Percentiles rank a stretch among this genome's conserved stretches.
phyloP scores from a whole-genome alignment of 2,888 invertebrate genomes.

The Athalia rosae region DNA sequence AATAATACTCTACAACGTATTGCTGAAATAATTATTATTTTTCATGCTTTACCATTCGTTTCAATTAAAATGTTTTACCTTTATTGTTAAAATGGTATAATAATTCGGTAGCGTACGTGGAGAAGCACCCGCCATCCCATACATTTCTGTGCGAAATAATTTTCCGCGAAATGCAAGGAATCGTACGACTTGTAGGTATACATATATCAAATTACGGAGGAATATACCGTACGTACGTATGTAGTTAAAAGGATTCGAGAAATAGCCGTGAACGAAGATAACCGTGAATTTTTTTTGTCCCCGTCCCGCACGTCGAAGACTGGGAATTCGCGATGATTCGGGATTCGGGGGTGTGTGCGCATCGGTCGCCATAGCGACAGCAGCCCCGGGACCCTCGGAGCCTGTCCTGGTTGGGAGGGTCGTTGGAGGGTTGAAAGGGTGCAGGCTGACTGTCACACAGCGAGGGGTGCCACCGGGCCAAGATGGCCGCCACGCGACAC shows the following conservation, averaged over 20 bases:
- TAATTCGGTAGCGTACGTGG: no score
- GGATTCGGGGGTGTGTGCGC: conserved; percentile 67
- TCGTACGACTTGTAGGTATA: no score
- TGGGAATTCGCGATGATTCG: conserved; percentile 53
- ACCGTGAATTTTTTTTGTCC: background rate
- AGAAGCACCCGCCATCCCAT: no score
- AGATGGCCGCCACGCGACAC: conserved; percentile 72
- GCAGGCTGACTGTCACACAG: conserved; percentile 46
- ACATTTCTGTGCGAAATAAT: no score
- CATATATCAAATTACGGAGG: no score
- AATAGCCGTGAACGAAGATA: background rate
- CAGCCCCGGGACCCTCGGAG: conserved; percentile 62
- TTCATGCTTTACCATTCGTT: no score
- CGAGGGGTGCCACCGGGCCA: conserved; percentile 60
- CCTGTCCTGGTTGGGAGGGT: conserved; percentile 43
- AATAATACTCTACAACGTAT: no score
- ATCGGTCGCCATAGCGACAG: conserved; percentile 72
- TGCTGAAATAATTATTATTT: no score
- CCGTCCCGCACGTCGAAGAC: background rate
- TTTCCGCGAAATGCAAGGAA: no score
- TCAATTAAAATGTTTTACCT: no score
- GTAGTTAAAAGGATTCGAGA: background rate
- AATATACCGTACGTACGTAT: no score
- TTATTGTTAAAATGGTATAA: no score
- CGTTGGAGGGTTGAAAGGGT: conserved; percentile 44